Base-by-base conservation (phyloP, 2,888 invertebrate species). In the Trichogramma dendrolimi region DNA sequence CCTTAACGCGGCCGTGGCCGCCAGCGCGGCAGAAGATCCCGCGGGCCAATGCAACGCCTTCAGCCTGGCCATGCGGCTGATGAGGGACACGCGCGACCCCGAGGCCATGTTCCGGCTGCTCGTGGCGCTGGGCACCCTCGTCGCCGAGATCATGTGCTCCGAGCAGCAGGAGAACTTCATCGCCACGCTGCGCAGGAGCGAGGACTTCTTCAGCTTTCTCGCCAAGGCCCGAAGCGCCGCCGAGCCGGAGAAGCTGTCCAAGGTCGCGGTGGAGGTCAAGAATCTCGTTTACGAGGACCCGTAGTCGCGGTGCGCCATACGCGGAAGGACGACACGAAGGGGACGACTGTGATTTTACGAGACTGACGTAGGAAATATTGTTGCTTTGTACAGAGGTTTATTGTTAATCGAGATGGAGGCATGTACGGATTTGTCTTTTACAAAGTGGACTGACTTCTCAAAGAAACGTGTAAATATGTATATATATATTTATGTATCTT, bases 71-170 rank as follows among this genome's bases (percentile, higher is more conserved):
- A 79, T 85, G 1, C 82, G 82, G 64, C 76, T 87, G 44, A 75
- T 89, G 55, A 80, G 81, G 0, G 82, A 77, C 67, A 75, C 87
- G 53, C 83, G 82, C 1, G 91, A 91, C 70, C 79, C 84, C 4
- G 92, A 93, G 75, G 90, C 92, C 0, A 84, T 87, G 63, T 92
- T 86, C 80, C 85, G 94, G 73, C 81, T 85, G 40, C 83, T 93
- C n/a, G 90, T 94, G 27, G 88, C 89, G 0, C 78, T 92, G 41
- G 92, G 92, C 53, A 92, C 92, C 0, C 75, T 93, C 11, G 55
- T 64, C n/a, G n/a, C n/a, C n/a, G n/a, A 10, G 46, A 8, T 10
- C n/a, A 10, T 46, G n/a, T 10, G n/a, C n/a, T 1, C 7, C 46
- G n/a, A 46, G n/a, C 10, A 46, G n/a, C 8, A 2, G n/a, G 27